Conservation (phyloP, 2,797 vertebrate species). For the Crax fasciolata region DNA sequence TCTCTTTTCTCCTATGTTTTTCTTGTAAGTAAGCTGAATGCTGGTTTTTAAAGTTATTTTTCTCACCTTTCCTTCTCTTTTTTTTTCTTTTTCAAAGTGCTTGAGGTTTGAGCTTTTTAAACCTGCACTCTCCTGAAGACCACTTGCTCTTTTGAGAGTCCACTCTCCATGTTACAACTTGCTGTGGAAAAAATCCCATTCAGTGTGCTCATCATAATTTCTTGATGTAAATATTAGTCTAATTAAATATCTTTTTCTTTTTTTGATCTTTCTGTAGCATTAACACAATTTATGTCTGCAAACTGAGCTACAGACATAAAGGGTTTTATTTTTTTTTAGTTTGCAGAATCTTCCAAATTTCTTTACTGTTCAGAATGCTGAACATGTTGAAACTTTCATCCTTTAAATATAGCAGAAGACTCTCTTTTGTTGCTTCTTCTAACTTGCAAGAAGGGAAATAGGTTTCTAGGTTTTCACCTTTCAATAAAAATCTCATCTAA, state of each 20-base stretch:
- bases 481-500: background rate
- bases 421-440: background rate
- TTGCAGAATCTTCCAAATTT: background rate
- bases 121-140: background rate
- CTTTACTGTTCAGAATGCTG: background rate
- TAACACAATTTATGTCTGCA: background rate
- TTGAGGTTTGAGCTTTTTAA: background rate
- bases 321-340: constrained; percentile 30
- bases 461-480: background rate
- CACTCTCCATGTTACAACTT: background rate
- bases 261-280: background rate
- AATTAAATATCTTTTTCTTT: background rate
- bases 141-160: background rate
- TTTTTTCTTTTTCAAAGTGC: background rate
- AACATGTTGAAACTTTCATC: background rate
- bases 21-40: background rate
- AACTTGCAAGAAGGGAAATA: background rate
- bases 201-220: background rate
- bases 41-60: constrained; percentile 25
- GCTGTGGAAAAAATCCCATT: background rate
- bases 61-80: background rate
- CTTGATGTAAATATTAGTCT: background rate
- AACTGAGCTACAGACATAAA: constrained; percentile 8
- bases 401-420: background rate
- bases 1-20: background rate